Conservation (phyloP, 2,797 vertebrate species). For the Karalla daura region DNA sequence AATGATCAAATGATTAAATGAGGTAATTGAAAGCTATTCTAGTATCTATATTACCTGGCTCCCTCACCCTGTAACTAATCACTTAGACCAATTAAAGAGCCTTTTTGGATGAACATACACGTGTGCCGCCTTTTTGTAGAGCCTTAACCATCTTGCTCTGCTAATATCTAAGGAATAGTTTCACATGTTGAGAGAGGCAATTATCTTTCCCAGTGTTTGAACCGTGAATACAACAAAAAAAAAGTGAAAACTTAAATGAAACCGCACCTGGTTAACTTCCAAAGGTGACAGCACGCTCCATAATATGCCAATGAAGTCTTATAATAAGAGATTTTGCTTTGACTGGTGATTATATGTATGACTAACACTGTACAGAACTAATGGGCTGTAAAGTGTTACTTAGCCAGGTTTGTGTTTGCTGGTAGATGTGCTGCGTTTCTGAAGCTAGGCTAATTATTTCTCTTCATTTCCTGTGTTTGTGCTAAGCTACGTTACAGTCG, state of each 20-base stretch:
- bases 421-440: not conserved
- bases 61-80: constrained; percentile 85
- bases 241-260: too few relatives aligned
- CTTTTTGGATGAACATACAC: constrained; percentile 74
- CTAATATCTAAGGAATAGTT: not conserved
- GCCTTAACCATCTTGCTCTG: not conserved
- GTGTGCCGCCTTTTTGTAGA: constrained; percentile 59
- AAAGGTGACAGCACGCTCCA: too few relatives aligned
- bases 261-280: too few relatives aligned
- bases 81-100: constrained; percentile 84
- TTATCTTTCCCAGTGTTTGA: too few relatives aligned
- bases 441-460: not conserved
- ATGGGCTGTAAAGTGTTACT: not conserved
- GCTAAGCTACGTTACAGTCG: not conserved
- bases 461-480: not conserved
- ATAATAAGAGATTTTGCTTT: too few relatives aligned
- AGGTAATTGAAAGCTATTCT: constrained; percentile 83
- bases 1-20: constrained; percentile 79
- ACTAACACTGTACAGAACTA: too few relatives aligned
- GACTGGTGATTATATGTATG: too few relatives aligned
- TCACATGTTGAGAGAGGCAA: not conserved
- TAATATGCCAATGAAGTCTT: too few relatives aligned
- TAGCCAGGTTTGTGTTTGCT: not conserved
- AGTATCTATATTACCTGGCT: constrained; percentile 83
- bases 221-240: too few relatives aligned